Base-by-base conservation (phyloP, 2,113 vertebrate species). In the Muntiacus muntjak region DNA sequence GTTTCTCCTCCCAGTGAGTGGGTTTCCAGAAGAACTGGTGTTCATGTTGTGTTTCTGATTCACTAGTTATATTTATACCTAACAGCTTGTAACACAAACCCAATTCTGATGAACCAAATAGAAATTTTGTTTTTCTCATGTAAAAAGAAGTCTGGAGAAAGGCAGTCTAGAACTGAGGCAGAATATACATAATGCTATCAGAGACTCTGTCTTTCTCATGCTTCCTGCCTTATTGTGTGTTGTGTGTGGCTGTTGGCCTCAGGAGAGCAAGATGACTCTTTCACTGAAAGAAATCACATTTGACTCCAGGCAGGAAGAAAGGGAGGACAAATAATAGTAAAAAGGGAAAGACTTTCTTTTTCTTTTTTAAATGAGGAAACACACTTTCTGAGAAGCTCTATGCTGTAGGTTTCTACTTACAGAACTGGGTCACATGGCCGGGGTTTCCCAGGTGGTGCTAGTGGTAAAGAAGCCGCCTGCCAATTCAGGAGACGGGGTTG, bases 41-140 rank as follows among this genome's bases (percentile, higher is more conserved):
- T 5, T 47, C 52, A 23, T 12, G 36, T 33, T 87, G 57, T 43
- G 28, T 58, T 87, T 94, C 86, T 92, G 93, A 85, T n/a, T 94
- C 88, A 40, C 67, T 78, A 17, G 33, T 84, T 87, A 43, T 88
- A 91, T 94, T 88, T 76, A 87, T 25, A 87, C 9, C 81, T 76
- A 67, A 62, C 52, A 78, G 76, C 87, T 64, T 93, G 52, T 71
- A 95, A 64, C 67, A 94, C 78, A 94, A 91, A 81, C 6, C 11
- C 26, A 28, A 57, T 19, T 92, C 78, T 94, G 93, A 84, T 21
- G 36, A 90, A 36, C 89, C 26, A 40, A 95, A 60, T 0, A 88
- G 57, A 94, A 36, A 33, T 87, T 94, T 78, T 30, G 36, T 82
- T 89, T 97, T 97, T 84, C 57, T 87, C 13, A 14, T 96, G 43